Percentiles rank a stretch among this genome's conserved stretches.
These are phyloP conservation scores for Brachyptera putata DNA, from an alignment of 2,888 invertebrate genomes.

Conservation along the genomic window DNA sequence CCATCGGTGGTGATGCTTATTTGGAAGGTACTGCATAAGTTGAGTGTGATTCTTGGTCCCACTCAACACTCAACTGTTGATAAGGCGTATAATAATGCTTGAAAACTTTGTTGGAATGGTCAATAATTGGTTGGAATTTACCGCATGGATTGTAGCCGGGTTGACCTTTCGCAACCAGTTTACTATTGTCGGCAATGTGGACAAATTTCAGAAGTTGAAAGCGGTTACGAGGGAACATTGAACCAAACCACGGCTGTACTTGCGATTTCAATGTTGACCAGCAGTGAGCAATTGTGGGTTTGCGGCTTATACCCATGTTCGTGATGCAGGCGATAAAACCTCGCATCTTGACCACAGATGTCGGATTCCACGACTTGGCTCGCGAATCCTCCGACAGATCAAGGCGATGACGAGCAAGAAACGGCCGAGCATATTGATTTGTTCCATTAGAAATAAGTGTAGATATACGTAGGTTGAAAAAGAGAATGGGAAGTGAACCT, in stretches of 20 bases:
- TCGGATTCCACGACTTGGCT: background rate
- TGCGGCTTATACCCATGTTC: background rate
- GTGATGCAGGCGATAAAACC: background rate
- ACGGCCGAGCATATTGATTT: background rate
- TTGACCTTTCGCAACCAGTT: background rate
- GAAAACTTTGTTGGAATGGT: background rate
- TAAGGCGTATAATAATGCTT: background rate
- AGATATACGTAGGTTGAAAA: background rate
- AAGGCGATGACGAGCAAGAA: background rate
- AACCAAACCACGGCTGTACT: background rate
- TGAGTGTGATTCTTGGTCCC: background rate
- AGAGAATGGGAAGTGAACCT: background rate
- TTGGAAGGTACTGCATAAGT: background rate
- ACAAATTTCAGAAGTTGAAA: background rate
- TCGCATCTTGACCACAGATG: background rate
- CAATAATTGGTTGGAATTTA: background rate
- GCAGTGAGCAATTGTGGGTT: background rate
- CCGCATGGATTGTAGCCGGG: background rate
- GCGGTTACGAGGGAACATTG: conserved; percentile 2
- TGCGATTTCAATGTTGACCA: background rate
- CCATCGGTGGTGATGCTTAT: background rate
- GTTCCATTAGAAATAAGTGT: background rate
- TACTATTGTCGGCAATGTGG: background rate
- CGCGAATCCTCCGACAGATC: background rate
- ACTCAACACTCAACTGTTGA: background rate